phyloP scores from a whole-genome alignment of 2,888 invertebrate genomes.

The Ormia ochracea region DNA sequence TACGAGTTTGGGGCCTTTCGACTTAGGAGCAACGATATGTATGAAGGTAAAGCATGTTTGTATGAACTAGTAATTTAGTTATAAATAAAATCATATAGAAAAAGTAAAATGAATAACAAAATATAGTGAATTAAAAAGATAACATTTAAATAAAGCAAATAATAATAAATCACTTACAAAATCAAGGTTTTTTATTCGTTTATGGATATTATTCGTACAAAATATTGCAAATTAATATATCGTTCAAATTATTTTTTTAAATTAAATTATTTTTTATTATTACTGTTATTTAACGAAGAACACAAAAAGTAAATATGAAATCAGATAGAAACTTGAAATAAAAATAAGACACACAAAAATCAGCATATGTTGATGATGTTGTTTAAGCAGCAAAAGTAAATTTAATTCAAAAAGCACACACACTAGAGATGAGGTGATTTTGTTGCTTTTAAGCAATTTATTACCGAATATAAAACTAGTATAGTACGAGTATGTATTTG shows the following conservation, averaged over 20 bases:
- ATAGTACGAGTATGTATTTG: background rate
- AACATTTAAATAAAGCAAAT: background rate
- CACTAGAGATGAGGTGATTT: constrained; percentile 66
- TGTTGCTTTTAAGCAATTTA: constrained; percentile 64
- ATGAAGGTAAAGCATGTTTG: too few relatives aligned
- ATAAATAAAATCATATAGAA: background rate
- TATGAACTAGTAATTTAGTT: background rate
- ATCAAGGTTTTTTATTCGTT: constrained; percentile 14
- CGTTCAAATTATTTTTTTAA: constrained; percentile 37
- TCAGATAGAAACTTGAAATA: constrained; percentile 54
- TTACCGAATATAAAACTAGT: constrained; percentile 35
- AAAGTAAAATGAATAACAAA: background rate
- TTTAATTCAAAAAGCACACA: constrained; percentile 30
- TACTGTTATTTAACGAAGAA: constrained; percentile 35
- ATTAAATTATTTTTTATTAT: constrained; percentile 2
- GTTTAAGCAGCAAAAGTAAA: constrained; percentile 47
- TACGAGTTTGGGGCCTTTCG: too few relatives aligned
- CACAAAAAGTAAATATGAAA: constrained; percentile 49
- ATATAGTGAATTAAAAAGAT: background rate
- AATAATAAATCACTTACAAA: constrained; percentile 50
- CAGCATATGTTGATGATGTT: constrained; percentile 52
- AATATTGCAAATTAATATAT: constrained; percentile 48
- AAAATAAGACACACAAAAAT: constrained; percentile 49
- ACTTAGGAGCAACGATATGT: too few relatives aligned
- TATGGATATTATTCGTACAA: constrained; percentile 4